Evolutionary conservation across 1,140 invertebrate genomes (phyloP).

Genomic region (Myzus persicae): DNA sequence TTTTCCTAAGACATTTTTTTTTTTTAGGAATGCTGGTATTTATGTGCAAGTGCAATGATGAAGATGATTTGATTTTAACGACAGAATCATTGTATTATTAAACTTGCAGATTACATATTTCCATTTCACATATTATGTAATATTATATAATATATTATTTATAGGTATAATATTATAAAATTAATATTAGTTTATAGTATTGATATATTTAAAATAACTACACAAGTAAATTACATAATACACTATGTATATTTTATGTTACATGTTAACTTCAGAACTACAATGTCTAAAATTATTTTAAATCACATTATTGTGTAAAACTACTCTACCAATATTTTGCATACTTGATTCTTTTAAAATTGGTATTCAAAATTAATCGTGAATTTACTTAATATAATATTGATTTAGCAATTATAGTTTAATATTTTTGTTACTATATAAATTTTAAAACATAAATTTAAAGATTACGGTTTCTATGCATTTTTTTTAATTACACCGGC

Average conservation of each 20-base stretch:
- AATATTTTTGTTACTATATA: background rate
- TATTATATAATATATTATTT: too few relatives aligned
- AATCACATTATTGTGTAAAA: background rate
- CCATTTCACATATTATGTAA: too few relatives aligned
- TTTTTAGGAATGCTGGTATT: background rate
- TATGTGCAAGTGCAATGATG: background rate
- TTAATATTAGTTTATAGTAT: too few relatives aligned
- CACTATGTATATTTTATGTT: background rate
- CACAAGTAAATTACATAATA: too few relatives aligned
- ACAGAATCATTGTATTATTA: background rate
- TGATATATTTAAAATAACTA: too few relatives aligned
- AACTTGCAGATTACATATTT: too few relatives aligned
- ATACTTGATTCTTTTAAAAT: background rate
- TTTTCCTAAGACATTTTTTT: background rate
- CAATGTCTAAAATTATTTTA: background rate
- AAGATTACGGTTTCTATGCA: background rate
- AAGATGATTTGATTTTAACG: background rate
- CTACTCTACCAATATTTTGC: background rate
- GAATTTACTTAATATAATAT: background rate
- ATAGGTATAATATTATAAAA: too few relatives aligned
- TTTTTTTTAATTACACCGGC: background rate
- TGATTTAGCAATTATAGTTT: background rate
- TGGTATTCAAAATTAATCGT: background rate
- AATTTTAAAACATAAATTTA: background rate
- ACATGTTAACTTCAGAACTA: background rate